phyloP scores from a whole-genome alignment of 2,797 vertebrate species.

The Pogoniulus pusillus region DNA sequence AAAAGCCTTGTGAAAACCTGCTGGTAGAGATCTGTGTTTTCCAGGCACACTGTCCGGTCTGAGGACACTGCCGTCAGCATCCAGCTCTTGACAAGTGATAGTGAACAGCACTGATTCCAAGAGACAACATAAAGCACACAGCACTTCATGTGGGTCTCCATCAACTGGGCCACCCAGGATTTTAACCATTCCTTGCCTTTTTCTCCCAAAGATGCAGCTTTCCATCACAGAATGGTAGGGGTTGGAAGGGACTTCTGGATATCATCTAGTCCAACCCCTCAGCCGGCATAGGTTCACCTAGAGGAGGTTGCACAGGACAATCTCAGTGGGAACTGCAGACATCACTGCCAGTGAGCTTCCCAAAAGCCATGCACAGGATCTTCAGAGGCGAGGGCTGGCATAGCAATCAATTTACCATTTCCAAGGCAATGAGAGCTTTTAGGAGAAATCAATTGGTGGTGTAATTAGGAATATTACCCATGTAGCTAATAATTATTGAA shows the following conservation, averaged over 20 bases:
- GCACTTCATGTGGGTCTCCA: background rate
- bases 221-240: too few relatives aligned
- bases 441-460: background rate
- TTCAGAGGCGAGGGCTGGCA: background rate
- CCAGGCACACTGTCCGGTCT: background rate
- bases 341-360: background rate
- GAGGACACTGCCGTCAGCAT: background rate
- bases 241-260: too few relatives aligned
- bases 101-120: background rate
- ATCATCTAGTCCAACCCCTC: too few relatives aligned
- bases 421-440: background rate
- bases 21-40: background rate
- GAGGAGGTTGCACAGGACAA: background rate
- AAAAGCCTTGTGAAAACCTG: background rate
- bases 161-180: conserved; percentile 5
- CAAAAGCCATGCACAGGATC: background rate
- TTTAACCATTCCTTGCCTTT: background rate
- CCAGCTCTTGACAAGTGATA: background rate
- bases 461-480: conserved; percentile 20
- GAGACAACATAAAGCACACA: background rate
- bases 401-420: background rate
- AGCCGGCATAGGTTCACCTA: too few relatives aligned
- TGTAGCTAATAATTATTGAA: background rate
- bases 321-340: background rate
- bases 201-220: background rate